A percentile compares a stretch with the other conserved stretches of the same genome.
Conservation (phyloP, 1,140 invertebrate species). For the Muscidifurax raptorellus region DNA sequence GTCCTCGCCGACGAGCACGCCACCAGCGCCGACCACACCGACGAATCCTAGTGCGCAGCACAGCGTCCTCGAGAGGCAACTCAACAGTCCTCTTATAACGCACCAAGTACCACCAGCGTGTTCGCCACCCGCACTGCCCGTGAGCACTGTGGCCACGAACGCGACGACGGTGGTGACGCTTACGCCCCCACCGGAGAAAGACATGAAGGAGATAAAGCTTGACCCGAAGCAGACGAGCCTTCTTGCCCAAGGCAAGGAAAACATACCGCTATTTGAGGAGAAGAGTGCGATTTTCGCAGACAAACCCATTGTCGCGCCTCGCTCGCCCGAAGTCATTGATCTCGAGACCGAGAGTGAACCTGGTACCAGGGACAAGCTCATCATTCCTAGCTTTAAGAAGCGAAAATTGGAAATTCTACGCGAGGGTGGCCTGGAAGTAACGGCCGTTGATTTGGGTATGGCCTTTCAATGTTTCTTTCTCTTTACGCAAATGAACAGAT, state of each 20-base stretch:
- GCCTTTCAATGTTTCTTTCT: neutral
- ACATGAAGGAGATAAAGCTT: slow-evolving; percentile 70
- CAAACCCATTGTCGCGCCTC: slow-evolving; percentile 69
- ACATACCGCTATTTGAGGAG: slow-evolving; percentile 74
- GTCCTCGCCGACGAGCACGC: slow-evolving; percentile 66
- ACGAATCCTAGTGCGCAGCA: slow-evolving; percentile 61
- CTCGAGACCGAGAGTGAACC: slow-evolving; percentile 74
- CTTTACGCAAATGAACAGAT: neutral
- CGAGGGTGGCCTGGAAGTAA: slow-evolving; percentile 84
- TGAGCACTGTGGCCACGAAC: slow-evolving; percentile 66
- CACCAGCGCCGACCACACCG: slow-evolving; percentile 67
- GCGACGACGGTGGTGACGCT: slow-evolving; percentile 70
- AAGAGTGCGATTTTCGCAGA: slow-evolving; percentile 67
- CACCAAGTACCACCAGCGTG: slow-evolving; percentile 64
- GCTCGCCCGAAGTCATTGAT: slow-evolving; percentile 81
- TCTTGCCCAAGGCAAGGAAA: slow-evolving; percentile 77
- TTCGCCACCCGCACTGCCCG: slow-evolving; percentile 64
- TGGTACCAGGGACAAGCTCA: slow-evolving; percentile 65
- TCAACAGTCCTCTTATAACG: slow-evolving; percentile 71
- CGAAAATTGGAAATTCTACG: slow-evolving; percentile 84
- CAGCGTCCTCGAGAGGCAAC: slow-evolving; percentile 69
- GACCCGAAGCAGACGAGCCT: slow-evolving; percentile 70
- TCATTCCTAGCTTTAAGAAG: slow-evolving; percentile 78
- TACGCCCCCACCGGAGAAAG: slow-evolving; percentile 71
- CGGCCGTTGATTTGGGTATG: slow-evolving; percentile 75